Evolutionary conservation across 2,113 vertebrate genomes (phyloP).

Genomic region (Vulpes ferrilata): DNA sequence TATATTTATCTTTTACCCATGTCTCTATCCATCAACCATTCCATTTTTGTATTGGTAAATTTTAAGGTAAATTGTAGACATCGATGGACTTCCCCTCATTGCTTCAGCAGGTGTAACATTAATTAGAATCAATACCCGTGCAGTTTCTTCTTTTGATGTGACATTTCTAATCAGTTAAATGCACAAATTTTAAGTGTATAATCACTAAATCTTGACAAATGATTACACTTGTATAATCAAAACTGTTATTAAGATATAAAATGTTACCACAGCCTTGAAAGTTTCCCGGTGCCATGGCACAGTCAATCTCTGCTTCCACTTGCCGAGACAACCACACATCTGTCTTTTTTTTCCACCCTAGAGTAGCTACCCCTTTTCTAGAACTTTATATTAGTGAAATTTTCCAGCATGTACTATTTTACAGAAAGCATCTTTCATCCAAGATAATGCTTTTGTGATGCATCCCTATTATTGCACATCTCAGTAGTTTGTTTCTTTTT

Average conservation of each 20-base stretch:
- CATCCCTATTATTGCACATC: no score
- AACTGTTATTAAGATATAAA: neutral
- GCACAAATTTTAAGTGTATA: neutral
- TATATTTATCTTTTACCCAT: neutral
- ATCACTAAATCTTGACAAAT: neutral
- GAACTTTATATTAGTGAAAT: neutral
- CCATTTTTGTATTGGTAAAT: neutral
- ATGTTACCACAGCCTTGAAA: neutral
- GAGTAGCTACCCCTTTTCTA: neutral
- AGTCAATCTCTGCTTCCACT: neutral
- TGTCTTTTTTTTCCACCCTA: neutral
- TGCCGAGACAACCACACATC: neutral
- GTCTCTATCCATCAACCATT: neutral
- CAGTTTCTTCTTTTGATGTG: slow-evolving; percentile 26
- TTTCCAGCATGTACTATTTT: neutral
- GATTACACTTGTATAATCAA: neutral
- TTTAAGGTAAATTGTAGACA: neutral
- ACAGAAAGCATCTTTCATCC: neutral
- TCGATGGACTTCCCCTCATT: neutral
- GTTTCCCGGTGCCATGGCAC: neutral
- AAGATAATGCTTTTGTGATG: neutral
- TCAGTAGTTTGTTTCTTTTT: neutral
- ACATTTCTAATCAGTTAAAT: neutral
- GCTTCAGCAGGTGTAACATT: neutral
- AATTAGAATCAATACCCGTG: neutral